Base-by-base conservation (phyloP, 2,113 vertebrate genomes). In the Archocentrus centrarchus region DNA sequence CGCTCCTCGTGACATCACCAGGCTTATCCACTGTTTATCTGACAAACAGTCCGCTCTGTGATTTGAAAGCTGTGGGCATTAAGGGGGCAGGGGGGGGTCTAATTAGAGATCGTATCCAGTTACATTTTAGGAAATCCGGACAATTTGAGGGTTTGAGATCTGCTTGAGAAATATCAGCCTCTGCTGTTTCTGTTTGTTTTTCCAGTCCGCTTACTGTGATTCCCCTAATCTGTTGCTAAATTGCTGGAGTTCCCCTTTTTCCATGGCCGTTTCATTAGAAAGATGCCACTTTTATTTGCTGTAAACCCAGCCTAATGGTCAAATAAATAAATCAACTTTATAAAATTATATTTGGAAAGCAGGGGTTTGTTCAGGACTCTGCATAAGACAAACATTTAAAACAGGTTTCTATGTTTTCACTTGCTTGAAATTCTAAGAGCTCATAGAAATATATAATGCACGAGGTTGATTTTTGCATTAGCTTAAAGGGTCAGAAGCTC, bases 181-280 rank as follows among this genome's bases (percentile, higher is more conserved):
- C 77, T 68, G 61, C 50, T 68, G 62, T 35, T 27, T 64, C 4
- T 3, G 6, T 44, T 44, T 77, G 22, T 59, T 39, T 59, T 44
- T 0, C 32, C 22, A 27, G 7, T 59, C 22, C 1, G 0, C 24
- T 59, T 41, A 35, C 37, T 44, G 18, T 32, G 76, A 47, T 30
- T 61, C 11, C 17, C 2, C 39, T 44, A 78, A 44, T 32, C 24
- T 47, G 1, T 61, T 11, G 20, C 59, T 59, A 30, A 27, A 77
- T 20, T 47, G 58, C 57, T 7, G 75, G 37, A 59, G 35, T 30
- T 41, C 13, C 53, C 73, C 73, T 10, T 59, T 57, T 68, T 2
- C 15, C 0, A 30, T 11, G 7, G 64, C 41, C 50, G 15, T 50
- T 50, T 68, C 5, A 0, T 68, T 68, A 11, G 22, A 68, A 68